These are phyloP conservation scores for Actinernus sp. DNA, from an alignment of 92 coral and sea anemone species.

Conservation along the genomic window DNA sequence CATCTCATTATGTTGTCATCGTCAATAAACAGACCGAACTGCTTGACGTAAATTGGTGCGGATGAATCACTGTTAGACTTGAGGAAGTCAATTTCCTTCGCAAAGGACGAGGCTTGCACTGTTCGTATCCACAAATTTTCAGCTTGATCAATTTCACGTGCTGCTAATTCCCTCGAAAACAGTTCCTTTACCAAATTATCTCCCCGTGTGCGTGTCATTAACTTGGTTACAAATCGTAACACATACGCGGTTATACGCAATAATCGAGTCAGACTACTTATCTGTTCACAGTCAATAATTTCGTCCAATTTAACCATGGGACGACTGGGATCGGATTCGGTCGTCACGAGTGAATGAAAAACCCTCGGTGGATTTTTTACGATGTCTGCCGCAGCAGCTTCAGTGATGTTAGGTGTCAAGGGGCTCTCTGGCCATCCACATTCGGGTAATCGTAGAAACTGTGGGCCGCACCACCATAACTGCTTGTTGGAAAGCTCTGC, in stretches of 20 bases:
- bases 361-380: constrained; percentile 2
- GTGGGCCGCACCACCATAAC: constrained; percentile 51
- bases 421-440: neutral
- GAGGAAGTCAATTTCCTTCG: neutral
- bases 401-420: neutral
- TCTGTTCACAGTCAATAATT: neutral
- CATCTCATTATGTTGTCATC: too few relatives aligned
- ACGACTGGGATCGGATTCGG: too few relatives aligned
- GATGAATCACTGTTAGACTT: neutral
- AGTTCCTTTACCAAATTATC: neutral
- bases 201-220: neutral
- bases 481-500: constrained; percentile 26
- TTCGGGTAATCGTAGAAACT: neutral
- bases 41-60: too few relatives aligned
- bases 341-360: constrained; percentile 3
- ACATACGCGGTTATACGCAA: constrained; percentile 20
- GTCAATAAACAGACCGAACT: constrained; percentile 30
- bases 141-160: constrained; percentile 25
- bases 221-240: neutral
- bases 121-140: constrained; percentile 45
- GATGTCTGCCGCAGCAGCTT: constrained; percentile 1
- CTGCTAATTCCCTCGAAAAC: constrained; percentile 4
- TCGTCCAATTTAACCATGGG: too few relatives aligned
- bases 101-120: neutral
- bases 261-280: neutral